phyloP scores from a whole-genome alignment of 2,888 invertebrate genomes.

The Lingula anatina region DNA sequence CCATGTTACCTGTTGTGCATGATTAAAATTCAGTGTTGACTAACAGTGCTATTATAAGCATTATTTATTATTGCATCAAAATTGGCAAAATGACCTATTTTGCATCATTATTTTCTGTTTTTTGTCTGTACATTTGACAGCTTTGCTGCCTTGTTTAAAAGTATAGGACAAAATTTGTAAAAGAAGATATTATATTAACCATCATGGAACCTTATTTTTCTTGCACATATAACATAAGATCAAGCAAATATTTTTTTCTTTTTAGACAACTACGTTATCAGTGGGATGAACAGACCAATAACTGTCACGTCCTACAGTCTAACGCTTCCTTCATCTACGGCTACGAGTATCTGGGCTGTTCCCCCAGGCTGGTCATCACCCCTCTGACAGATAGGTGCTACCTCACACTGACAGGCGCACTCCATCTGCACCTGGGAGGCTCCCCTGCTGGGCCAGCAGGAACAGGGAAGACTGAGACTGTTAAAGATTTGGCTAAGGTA shows the following conservation, averaged over 20 bases:
- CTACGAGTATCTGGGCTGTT: conserved; percentile 52
- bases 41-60: too few relatives aligned
- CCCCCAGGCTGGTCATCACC: conserved; percentile 49
- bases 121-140: too few relatives aligned
- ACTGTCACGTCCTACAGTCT: conserved; percentile 48
- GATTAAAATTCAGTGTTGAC: too few relatives aligned
- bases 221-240: too few relatives aligned
- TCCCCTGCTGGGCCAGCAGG: conserved; percentile 52
- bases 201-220: too few relatives aligned
- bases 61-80: too few relatives aligned
- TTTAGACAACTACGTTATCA: conserved; percentile 51
- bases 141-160: neutral
- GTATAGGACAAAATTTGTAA: neutral
- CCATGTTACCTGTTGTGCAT: too few relatives aligned
- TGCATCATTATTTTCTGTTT: too few relatives aligned
- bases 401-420: conserved; percentile 48
- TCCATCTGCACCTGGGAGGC: conserved; percentile 49
- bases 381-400: conserved; percentile 50
- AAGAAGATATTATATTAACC: too few relatives aligned
- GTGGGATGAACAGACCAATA: conserved; percentile 49
- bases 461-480: conserved; percentile 52
- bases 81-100: too few relatives aligned
- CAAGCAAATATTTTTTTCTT: too few relatives aligned
- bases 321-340: conserved; percentile 49
- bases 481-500: conserved; percentile 51